phyloP scores from a whole-genome alignment of 2,888 invertebrate species.

The Malthinus seriepunctatus region DNA sequence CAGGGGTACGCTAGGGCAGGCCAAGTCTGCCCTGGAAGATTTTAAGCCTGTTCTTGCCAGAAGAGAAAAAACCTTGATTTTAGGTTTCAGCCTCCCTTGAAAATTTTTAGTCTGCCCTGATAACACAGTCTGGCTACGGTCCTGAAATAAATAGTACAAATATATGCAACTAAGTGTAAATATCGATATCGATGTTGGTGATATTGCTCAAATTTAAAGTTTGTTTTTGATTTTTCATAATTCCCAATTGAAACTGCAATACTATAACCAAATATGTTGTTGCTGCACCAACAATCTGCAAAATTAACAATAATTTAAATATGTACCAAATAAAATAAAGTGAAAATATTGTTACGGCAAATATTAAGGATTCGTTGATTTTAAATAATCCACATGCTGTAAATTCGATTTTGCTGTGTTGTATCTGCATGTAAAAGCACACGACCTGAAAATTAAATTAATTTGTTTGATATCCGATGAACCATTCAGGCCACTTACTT shows the following conservation, averaged over 20 bases:
- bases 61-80: too few relatives aligned
- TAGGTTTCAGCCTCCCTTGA: too few relatives aligned
- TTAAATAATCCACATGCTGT: neutral
- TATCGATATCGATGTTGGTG: too few relatives aligned
- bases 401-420: neutral
- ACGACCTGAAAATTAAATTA: neutral
- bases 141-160: too few relatives aligned
- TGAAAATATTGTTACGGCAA: neutral
- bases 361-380: conserved; percentile 2
- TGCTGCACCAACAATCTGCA: conserved; percentile 1
- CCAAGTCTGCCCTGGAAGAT: too few relatives aligned
- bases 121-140: too few relatives aligned
- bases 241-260: neutral
- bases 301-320: neutral
- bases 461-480: neutral
- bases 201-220: too few relatives aligned
- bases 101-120: too few relatives aligned
- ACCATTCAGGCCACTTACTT: neutral
- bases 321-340: neutral
- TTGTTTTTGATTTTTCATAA: too few relatives aligned
- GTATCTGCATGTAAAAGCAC: conserved; percentile 2
- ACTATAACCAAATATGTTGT: conserved; percentile 3
- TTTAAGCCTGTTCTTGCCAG: too few relatives aligned
- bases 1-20: too few relatives aligned
- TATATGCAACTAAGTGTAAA: too few relatives aligned